These are phyloP conservation scores for Anolis apletophallus DNA, from an alignment of 2,797 vertebrate species.

Conservation along the genomic window DNA sequence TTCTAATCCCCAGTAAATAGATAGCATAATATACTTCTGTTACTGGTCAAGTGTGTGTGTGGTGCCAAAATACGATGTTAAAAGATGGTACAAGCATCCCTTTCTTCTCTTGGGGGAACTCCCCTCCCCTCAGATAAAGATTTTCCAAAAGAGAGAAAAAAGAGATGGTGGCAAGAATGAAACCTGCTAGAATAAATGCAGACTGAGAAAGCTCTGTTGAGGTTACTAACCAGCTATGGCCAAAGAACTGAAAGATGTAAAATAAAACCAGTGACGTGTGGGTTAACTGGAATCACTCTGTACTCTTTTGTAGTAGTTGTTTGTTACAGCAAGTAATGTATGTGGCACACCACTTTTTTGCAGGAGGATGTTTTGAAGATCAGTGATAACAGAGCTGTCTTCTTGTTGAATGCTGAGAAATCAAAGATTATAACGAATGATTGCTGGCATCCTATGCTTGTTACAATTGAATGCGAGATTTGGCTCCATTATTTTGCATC, in stretches of 20 bases:
- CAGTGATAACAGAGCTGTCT: neutral
- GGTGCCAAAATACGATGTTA: neutral
- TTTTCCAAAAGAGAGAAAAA: conserved; percentile 44
- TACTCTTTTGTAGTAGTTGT: conserved; percentile 38
- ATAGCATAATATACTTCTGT: neutral
- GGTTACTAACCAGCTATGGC: conserved; percentile 74
- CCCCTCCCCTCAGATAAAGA: conserved; percentile 31
- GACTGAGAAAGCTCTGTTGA: conserved; percentile 72
- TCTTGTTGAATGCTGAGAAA: neutral
- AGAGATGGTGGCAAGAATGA: conserved; percentile 26
- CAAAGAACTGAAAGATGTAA: conserved; percentile 67
- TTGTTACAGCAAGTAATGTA: conserved; percentile 33
- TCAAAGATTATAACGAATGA: conserved; percentile 8
- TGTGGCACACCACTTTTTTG: conserved; percentile 32
- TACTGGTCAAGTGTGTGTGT: neutral
- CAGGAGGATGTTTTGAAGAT: neutral
- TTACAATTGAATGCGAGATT: neutral
- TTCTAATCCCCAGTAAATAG: neutral
- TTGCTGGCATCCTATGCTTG: neutral
- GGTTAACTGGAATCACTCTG: conserved; percentile 55
- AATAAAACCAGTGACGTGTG: conserved; percentile 59
- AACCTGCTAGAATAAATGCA: conserved; percentile 68
- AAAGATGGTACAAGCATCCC: conserved; percentile 46
- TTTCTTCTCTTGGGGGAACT: conserved; percentile 46
- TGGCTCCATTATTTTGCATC: neutral